Conservation (phyloP, 2,113 vertebrate genomes). For the Ctenomys sociabilis region DNA sequence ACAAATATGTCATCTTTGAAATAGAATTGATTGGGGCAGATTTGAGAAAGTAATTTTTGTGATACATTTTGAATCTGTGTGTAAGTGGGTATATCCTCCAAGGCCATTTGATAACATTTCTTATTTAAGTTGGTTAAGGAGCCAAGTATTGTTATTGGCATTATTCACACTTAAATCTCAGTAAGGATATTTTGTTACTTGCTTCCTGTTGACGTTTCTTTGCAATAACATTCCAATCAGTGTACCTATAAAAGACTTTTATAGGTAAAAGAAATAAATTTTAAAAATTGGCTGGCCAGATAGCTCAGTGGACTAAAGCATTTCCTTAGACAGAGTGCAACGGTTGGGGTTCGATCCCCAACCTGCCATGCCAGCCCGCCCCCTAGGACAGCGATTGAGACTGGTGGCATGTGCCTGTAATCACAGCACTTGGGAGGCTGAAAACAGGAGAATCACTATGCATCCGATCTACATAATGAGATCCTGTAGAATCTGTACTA, state of each 20-base stretch:
- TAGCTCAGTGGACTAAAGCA: too few species aligned
- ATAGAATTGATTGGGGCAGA: background rate
- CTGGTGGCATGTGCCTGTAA: too few species aligned
- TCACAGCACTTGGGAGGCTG: too few species aligned
- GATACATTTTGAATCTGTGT: background rate
- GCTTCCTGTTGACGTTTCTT: conserved; percentile 18
- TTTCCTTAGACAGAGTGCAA: too few species aligned
- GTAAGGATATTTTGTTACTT: background rate
- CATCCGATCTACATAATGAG: too few species aligned
- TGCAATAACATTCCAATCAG: background rate
- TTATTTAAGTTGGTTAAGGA: conserved; percentile 47
- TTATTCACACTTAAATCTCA: background rate
- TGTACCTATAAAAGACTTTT: background rate
- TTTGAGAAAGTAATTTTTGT: background rate
- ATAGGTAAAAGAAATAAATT: background rate
- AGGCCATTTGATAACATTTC: conserved; percentile 32
- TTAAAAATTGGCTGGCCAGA: conserved; percentile 12
- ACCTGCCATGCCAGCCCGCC: too few species aligned
- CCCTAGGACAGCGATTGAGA: too few species aligned
- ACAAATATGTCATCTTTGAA: background rate
- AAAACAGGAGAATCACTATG: too few species aligned
- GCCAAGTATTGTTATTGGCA: conserved; percentile 3
- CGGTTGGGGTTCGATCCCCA: too few species aligned
- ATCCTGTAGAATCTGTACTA: too few species aligned
- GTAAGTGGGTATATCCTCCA: background rate